phyloP scores from a whole-genome alignment of 2,797 vertebrate genomes.

The Okamejei kenojei region DNA sequence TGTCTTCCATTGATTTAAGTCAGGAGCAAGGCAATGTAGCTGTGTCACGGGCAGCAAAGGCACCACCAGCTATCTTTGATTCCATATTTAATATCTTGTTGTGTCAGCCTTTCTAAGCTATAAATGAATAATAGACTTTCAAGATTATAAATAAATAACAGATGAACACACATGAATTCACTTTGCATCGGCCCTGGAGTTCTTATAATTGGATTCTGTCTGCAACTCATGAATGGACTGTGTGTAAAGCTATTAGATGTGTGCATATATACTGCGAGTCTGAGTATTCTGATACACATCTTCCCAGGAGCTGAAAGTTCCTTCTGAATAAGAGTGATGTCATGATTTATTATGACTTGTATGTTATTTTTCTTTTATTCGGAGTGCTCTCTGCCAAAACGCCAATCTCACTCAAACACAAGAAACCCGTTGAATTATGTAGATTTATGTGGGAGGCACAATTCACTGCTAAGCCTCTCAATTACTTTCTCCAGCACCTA shows the following conservation, averaged over 20 bases:
- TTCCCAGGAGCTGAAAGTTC: conserved; percentile 9
- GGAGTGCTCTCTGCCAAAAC: background rate
- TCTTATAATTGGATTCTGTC: conserved; percentile 15
- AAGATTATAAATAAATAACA: conserved; percentile 16
- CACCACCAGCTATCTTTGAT: background rate
- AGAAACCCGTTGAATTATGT: background rate
- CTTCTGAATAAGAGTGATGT: background rate
- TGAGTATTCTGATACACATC: conserved; percentile 7
- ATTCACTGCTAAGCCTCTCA: no score
- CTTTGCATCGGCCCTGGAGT: conserved; percentile 3
- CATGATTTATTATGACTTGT: background rate
- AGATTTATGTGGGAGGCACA: background rate
- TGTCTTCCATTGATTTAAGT: background rate
- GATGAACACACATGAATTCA: conserved; percentile 21
- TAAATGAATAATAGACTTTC: conserved; percentile 33
- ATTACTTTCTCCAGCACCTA: no score
- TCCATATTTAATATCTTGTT: background rate
- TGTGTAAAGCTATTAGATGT: conserved; percentile 13
- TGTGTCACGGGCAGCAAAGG: background rate
- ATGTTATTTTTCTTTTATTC: background rate
- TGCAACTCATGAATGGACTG: background rate
- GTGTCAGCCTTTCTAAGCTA: conserved; percentile 15
- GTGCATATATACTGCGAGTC: no score
- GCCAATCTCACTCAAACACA: background rate
- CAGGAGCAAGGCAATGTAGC: background rate